phyloP scores from a whole-genome alignment of 2,888 invertebrate species.

The Lepidochrysops patricia region DNA sequence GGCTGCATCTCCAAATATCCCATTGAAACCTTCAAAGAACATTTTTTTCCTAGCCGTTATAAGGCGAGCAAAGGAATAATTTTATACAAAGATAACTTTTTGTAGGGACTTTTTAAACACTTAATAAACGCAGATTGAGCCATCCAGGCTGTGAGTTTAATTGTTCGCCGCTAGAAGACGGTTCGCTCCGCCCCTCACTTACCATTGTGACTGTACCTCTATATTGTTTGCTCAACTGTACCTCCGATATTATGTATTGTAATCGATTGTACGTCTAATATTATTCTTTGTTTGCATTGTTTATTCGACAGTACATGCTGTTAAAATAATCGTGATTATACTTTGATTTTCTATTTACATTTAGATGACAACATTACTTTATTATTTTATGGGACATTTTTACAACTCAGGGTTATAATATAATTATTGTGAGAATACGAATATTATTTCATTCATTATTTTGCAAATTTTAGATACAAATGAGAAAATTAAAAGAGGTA shows the following conservation, averaged over 20 bases:
- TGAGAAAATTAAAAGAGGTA: too few relatives aligned
- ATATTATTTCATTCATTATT: neutral
- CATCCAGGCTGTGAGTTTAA: slow-evolving; percentile 42
- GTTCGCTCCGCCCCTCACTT: slow-evolving; percentile 54
- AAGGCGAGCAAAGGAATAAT: neutral
- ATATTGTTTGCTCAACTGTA: neutral
- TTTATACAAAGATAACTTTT: neutral
- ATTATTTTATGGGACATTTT: neutral
- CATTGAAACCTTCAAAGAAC: neutral
- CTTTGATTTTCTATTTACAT: too few relatives aligned
- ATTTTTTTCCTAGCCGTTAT: neutral
- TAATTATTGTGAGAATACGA: neutral
- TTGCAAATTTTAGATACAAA: too few relatives aligned
- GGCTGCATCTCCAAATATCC: neutral
- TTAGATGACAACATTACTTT: neutral
- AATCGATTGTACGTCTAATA: neutral
- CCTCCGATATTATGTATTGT: neutral
- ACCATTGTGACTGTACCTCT: slow-evolving; percentile 50
- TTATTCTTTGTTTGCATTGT: neutral
- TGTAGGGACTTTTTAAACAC: neutral
- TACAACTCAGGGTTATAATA: neutral
- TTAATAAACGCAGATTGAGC: slow-evolving; percentile 3
- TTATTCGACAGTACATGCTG: neutral
- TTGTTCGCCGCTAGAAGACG: slow-evolving; percentile 56
- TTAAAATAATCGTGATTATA: neutral